Conservation (phyloP, 1,140 invertebrate species). For the Brachionus calyciflorus region DNA sequence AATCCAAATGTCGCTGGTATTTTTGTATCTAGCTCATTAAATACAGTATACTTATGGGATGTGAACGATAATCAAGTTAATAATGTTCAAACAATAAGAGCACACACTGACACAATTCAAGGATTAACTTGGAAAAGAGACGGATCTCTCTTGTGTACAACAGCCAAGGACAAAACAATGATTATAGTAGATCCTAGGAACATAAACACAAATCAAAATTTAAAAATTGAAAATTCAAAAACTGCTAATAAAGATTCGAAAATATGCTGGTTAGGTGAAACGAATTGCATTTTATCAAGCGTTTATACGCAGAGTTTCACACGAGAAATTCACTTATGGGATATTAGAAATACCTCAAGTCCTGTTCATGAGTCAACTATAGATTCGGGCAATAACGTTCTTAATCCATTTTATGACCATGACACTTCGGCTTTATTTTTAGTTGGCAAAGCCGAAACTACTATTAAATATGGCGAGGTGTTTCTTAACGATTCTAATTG, state of each 20-base stretch:
- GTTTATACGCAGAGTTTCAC: conserved; percentile 67
- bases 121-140: conserved; percentile 78
- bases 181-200: conserved; percentile 75
- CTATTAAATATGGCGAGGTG: conserved; percentile 21
- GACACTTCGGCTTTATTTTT: conserved; percentile 91
- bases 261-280: conserved; percentile 80
- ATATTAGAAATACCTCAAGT: conserved; percentile 74
- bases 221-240: conserved; percentile 40
- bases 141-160: conserved; percentile 67
- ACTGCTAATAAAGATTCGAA: conserved; percentile 85
- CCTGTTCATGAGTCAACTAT: conserved; percentile 75
- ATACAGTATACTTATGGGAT: conserved; percentile 37
- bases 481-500: conserved; percentile 11
- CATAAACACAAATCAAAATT: conserved; percentile 58
- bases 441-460: conserved; percentile 64
- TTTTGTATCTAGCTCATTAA: conserved; percentile 17
- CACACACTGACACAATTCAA: conserved; percentile 78
- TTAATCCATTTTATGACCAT: conserved; percentile 82
- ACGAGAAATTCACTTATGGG: conserved; percentile 80
- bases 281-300: conserved; percentile 76
- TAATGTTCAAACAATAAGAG: conserved; percentile 67
- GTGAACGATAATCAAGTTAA: conserved; percentile 7
- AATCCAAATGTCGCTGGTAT: conserved; percentile 35
- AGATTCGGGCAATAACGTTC: conserved; percentile 80
- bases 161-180: conserved; percentile 78